Base-by-base conservation (phyloP, 2,113 vertebrate genomes). In the Daphoenositta chrysoptera region DNA sequence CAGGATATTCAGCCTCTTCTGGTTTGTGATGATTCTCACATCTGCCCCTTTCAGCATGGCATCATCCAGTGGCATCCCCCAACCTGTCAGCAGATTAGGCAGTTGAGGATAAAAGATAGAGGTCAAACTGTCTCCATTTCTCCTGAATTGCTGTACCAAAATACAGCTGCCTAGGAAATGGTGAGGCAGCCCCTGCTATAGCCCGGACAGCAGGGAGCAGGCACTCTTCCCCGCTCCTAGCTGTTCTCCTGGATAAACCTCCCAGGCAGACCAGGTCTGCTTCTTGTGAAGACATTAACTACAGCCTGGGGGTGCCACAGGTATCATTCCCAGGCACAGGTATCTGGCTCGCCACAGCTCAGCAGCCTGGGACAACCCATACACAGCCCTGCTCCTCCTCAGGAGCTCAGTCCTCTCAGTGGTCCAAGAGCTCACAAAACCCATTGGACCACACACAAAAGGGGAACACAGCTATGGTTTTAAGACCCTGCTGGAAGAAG, bases 351-450 rank as follows among this genome's bases (percentile, higher is more conserved):
- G 8, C 27, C 14, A 21, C 4, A 15, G 56, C 39, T 44, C 26
- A 58, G 33, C 26, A 76, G 30, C 35, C 20, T 50, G 18, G 21
- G 66, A 45, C 33, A 72, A 76, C 10, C 9, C 7, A 8, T 0
- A n/a, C 1, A 0, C 4, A n/a, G 50, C 7, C 40, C 50, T 12
- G 2, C 13, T 45, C 23, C n/a, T 28, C 65, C 19, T 22, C 4
- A 27, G 44, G 4, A 44, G 6, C 37, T 84, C 37, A 21, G 51
- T 33, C 20, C 30, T 64, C 61, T 56, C 9, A 0, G 20, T 13
- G 11, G 10, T 5, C 37, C 58, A 28, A 77, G 40, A 61, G 23
- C n/a, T 51, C 42, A 26, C 33, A 57, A 51, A 70, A 24, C 13
- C n/a, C 39, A 22, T 3, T 30, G n/a, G 24, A 53, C 7, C 35